Evolutionary conservation across 2,888 invertebrate species (phyloP).

Genomic region (Synanthedon andrenaeformis): DNA sequence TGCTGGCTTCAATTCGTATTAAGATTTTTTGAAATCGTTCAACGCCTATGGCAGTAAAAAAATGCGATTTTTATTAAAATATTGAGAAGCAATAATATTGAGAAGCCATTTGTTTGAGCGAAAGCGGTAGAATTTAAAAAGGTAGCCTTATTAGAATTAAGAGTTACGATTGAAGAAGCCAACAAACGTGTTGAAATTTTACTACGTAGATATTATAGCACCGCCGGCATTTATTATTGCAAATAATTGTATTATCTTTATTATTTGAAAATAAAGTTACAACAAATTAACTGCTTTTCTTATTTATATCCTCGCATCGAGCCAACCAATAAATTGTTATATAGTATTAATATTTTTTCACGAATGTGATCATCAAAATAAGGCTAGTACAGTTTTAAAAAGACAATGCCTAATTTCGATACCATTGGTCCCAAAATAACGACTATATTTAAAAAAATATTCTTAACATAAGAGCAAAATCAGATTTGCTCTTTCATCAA

Average conservation of each 20-base stretch:
- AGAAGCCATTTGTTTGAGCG: conserved; percentile 24
- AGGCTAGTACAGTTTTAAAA: too few species aligned
- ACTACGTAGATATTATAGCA: conserved; percentile 53
- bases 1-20: too few species aligned
- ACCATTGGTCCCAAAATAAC: too few species aligned
- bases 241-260: conserved; percentile 51
- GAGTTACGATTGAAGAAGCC: conserved; percentile 43
- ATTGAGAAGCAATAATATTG: background rate
- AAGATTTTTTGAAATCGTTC: background rate
- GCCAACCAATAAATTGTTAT: background rate
- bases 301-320: background rate
- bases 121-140: conserved; percentile 54
- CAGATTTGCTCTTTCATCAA: too few species aligned
- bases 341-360: too few species aligned
- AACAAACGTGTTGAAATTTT: conserved; percentile 50
- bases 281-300: conserved; percentile 25
- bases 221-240: conserved; percentile 58
- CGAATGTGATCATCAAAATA: too few species aligned
- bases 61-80: background rate
- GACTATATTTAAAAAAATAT: too few species aligned
- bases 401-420: too few species aligned
- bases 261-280: conserved; percentile 59
- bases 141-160: conserved; percentile 65
- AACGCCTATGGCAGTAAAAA: too few species aligned
- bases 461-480: too few species aligned